phyloP scores from a whole-genome alignment of 1,140 invertebrate genomes.

The Drosophila melanogaster region DNA sequence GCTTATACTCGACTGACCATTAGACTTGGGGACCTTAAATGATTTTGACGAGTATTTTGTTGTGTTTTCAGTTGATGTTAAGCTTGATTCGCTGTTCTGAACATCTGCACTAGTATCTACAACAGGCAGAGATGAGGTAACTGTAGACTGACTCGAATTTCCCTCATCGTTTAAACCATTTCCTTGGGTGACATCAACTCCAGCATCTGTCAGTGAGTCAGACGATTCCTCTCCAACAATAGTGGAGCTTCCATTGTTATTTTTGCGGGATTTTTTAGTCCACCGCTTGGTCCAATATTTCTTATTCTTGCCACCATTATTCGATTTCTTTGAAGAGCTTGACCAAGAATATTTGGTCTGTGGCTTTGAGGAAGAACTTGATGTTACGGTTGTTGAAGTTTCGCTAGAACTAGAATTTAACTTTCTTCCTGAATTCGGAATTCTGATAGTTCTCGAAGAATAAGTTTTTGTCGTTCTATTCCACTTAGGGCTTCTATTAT shows the following conservation, averaged over 20 bases:
- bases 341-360: neutral
- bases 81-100: conserved; percentile 7
- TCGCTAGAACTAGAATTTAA: neutral
- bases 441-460: conserved; percentile 1
- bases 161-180: neutral
- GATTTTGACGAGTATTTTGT: conserved; percentile 14
- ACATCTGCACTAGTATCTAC: neutral
- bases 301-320: neutral
- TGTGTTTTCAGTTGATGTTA: conserved; percentile 17
- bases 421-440: conserved; percentile 1
- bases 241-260: neutral
- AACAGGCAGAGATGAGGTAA: neutral
- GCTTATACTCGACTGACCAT: neutral
- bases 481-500: conserved; percentile 6
- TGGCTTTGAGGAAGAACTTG: neutral
- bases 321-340: neutral
- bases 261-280: neutral
- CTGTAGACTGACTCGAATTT: neutral
- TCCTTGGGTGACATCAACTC: neutral
- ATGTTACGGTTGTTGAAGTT: conserved; percentile 14
- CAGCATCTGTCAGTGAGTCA: neutral
- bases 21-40: conserved; percentile 1
- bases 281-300: neutral
- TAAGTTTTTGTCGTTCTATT: conserved; percentile 30
- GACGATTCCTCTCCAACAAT: neutral